Conservation (phyloP, 2,888 invertebrate species). For the Athalia circularis region DNA sequence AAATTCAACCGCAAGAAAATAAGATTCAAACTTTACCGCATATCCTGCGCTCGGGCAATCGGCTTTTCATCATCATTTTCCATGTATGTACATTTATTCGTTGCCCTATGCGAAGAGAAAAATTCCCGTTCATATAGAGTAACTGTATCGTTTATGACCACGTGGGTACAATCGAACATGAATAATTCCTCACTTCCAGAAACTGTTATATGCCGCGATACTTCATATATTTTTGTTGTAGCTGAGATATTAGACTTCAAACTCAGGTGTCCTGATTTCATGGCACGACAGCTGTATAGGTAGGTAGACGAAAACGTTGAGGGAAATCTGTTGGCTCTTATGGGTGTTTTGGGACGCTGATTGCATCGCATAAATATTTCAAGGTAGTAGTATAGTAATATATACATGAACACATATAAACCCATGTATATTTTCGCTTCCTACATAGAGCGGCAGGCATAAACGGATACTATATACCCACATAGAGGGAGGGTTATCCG, state of each 20-base stretch:
- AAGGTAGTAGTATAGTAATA: background rate
- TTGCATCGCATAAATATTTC: background rate
- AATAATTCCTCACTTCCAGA: too few relatives aligned
- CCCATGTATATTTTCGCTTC: background rate
- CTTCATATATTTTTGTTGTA: too few relatives aligned
- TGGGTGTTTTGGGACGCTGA: constrained; percentile 5
- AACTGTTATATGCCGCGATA: too few relatives aligned
- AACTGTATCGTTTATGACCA: too few relatives aligned
- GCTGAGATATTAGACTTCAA: too few relatives aligned
- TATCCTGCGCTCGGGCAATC: background rate
- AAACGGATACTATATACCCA: constrained; percentile 28
- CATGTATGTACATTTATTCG: background rate
- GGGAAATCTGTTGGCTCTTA: constrained; percentile 6
- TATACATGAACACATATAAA: background rate
- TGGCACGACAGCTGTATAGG: too few relatives aligned
- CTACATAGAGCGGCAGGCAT: background rate
- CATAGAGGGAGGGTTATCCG: constrained; percentile 28
- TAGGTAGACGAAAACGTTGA: background rate
- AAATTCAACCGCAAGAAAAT: constrained; percentile 9
- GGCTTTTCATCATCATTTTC: too few relatives aligned
- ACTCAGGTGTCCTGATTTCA: too few relatives aligned
- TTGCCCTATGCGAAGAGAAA: background rate
- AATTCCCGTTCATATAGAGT: too few relatives aligned
- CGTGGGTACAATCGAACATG: too few relatives aligned
- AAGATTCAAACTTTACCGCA: constrained; percentile 4